Conservation (phyloP, 2,888 invertebrate species). For the Tanaodytes sp. region DNA sequence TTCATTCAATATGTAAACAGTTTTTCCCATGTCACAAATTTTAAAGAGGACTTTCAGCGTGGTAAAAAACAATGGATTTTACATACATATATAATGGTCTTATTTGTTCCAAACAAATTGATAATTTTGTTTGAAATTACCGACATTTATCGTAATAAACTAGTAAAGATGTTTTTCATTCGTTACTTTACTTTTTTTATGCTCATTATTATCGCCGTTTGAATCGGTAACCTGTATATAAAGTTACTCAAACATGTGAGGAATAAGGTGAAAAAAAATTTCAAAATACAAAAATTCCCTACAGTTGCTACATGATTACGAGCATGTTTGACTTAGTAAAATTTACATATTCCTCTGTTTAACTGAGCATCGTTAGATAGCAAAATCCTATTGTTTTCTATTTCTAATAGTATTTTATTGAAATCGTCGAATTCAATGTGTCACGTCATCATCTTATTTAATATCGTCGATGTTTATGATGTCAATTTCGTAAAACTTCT, state of each 20-base stretch:
- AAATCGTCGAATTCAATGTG: slow-evolving; percentile 36
- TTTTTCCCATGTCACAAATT: slow-evolving; percentile 30
- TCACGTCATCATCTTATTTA: slow-evolving; percentile 13
- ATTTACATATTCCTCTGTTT: slow-evolving; percentile 39
- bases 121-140: slow-evolving; percentile 24
- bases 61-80: slow-evolving; percentile 18
- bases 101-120: slow-evolving; percentile 20
- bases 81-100: slow-evolving; percentile 18
- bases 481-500: slow-evolving; percentile 82
- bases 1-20: not conserved
- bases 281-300: too few species aligned
- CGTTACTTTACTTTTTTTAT: not conserved
- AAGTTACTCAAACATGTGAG: too few species aligned
- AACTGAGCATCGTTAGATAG: slow-evolving; percentile 53
- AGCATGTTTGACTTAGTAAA: slow-evolving; percentile 37
- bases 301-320: slow-evolving; percentile 37
- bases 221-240: too few species aligned
- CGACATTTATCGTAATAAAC: slow-evolving; percentile 24
- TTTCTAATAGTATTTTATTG: slow-evolving; percentile 51
- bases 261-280: too few species aligned
- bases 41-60: slow-evolving; percentile 26
- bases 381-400: slow-evolving; percentile 50
- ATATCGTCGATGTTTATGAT: slow-evolving; percentile 77
- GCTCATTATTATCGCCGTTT: too few species aligned
- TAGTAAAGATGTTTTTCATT: slow-evolving; percentile 7